Evolutionary conservation across 1,140 invertebrate species (phyloP).

Genomic region (Drosophila ercepeae): DNA sequence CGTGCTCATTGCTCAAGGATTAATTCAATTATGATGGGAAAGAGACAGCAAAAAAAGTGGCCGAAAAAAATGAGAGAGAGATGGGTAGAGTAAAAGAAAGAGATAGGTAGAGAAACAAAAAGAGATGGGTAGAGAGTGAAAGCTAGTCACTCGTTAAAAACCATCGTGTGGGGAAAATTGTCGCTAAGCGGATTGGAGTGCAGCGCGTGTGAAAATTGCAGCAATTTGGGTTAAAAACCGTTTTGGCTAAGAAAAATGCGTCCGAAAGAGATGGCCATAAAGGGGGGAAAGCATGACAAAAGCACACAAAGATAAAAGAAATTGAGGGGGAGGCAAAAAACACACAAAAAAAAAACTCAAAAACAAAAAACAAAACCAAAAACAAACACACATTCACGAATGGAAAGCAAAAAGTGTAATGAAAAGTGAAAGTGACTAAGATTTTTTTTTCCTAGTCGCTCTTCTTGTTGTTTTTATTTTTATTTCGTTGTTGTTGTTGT

Average conservation of each 20-base stretch:
- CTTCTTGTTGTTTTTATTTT: slow-evolving; percentile 4
- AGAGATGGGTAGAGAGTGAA: background rate
- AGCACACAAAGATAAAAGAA: slow-evolving; percentile 33
- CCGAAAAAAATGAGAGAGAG: too few species aligned
- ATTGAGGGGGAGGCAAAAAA: background rate
- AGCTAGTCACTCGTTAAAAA: slow-evolving; percentile 16
- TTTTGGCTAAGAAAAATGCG: slow-evolving; percentile 58
- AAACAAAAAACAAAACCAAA: background rate
- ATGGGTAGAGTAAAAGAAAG: background rate
- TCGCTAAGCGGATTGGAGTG: slow-evolving; percentile 63
- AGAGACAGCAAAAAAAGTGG: background rate
- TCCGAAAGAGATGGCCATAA: slow-evolving; percentile 5
- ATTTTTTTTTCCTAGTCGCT: slow-evolving; percentile 38
- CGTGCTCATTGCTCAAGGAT: slow-evolving; percentile 12
- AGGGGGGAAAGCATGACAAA: slow-evolving; percentile 48
- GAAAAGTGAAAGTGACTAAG: slow-evolving; percentile 66
- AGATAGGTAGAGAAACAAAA: background rate
- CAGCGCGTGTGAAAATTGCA: slow-evolving; percentile 53
- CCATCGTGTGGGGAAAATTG: slow-evolving; percentile 26
- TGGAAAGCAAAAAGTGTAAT: slow-evolving; percentile 37
- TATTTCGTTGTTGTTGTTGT: background rate
- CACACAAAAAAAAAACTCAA: background rate
- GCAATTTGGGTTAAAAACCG: slow-evolving; percentile 74
- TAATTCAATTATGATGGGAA: slow-evolving; percentile 23
- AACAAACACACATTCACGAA: slow-evolving; percentile 5